phyloP scores from a whole-genome alignment of 2,888 invertebrate species.

The Stenolophus ochropezus region DNA sequence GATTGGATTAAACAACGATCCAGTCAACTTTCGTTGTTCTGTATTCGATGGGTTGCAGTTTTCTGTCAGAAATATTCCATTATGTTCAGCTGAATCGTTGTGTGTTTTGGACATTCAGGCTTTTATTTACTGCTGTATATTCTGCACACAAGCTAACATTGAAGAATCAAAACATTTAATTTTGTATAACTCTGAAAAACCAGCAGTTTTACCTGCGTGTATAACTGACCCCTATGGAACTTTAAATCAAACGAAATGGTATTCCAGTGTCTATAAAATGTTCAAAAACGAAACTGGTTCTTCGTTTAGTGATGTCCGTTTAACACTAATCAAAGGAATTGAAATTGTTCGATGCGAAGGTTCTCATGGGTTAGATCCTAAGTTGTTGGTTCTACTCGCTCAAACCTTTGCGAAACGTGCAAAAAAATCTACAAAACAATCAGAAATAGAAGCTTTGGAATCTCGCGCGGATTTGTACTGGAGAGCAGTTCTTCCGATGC shows the following conservation, averaged over 20 bases:
- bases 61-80: conserved; percentile 77
- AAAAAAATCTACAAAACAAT: conserved; percentile 73
- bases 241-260: conserved; percentile 83
- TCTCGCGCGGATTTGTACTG: conserved; percentile 85
- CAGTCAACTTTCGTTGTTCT: conserved; percentile 75
- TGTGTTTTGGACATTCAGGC: conserved; percentile 88
- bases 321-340: conserved; percentile 85
- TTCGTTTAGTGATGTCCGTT: conserved; percentile 81
- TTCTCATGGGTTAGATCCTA: conserved; percentile 86
- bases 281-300: conserved; percentile 77
- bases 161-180: conserved; percentile 75
- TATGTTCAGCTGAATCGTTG: conserved; percentile 85
- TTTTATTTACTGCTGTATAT: conserved; percentile 83
- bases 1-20: conserved; percentile 81
- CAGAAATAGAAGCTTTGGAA: conserved; percentile 78
- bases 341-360: conserved; percentile 89
- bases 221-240: conserved; percentile 81
- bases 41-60: conserved; percentile 82
- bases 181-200: conserved; percentile 77
- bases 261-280: conserved; percentile 82
- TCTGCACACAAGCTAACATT: conserved; percentile 77
- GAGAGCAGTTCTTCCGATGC: conserved; percentile 82
- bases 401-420: conserved; percentile 79
- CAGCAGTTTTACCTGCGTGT: conserved; percentile 82
- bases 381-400: conserved; percentile 84